Conservation (phyloP, 2,888 invertebrate genomes). For the Plagodis dolabraria region DNA sequence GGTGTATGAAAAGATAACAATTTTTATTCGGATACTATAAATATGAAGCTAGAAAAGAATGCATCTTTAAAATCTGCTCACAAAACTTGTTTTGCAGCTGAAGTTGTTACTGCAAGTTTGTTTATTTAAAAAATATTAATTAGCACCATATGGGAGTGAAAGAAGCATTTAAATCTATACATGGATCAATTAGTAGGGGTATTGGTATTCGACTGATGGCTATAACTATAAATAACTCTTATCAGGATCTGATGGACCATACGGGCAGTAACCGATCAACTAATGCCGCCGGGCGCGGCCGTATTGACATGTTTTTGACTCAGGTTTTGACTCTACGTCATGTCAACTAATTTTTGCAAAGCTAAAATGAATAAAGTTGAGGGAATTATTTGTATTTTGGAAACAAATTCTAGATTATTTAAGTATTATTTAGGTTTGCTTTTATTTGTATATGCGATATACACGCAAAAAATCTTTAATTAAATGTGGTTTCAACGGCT, state of each 20-base stretch:
- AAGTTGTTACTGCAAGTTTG: background rate
- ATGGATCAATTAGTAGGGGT: conserved; percentile 49
- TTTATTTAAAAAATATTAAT: conserved; percentile 10
- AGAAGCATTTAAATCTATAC: conserved; percentile 35
- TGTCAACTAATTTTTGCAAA: conserved; percentile 3
- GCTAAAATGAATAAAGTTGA: background rate
- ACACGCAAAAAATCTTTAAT: conserved; percentile 6
- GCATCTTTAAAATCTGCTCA: too few relatives aligned
- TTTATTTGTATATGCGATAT: too few relatives aligned
- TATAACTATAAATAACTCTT: conserved; percentile 69
- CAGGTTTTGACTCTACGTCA: conserved; percentile 10
- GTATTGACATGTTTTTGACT: conserved; percentile 19
- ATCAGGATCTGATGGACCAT: conserved; percentile 63
- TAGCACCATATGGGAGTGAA: conserved; percentile 39
- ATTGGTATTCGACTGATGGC: conserved; percentile 53
- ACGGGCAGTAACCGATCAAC: conserved; percentile 48
- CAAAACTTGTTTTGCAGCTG: too few relatives aligned
- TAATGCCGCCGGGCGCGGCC: conserved; percentile 20
- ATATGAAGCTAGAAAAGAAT: too few relatives aligned
- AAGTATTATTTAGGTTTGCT: too few relatives aligned
- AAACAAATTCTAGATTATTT: too few relatives aligned
- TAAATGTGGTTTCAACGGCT: conserved; percentile 27
- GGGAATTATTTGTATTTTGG: too few relatives aligned
- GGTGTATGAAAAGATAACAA: too few relatives aligned
- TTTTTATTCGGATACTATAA: too few relatives aligned